Conservation (phyloP, 92 coral and sea anemone species). For the Galaxea fascicularis region DNA sequence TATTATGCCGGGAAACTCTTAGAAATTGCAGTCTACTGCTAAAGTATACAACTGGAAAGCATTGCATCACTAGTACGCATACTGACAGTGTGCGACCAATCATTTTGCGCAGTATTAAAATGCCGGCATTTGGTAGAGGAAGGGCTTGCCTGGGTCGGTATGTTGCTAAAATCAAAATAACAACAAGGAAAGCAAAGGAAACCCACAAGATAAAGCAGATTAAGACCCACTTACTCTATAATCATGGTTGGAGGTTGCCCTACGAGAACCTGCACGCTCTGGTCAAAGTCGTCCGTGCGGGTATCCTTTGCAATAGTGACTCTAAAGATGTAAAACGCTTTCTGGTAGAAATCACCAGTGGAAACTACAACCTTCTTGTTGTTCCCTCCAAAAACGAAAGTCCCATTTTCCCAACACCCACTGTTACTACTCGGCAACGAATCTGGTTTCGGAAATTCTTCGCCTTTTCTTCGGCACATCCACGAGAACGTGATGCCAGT, state of each 20-base stretch:
- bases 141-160: no score
- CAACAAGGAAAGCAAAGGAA: neutral
- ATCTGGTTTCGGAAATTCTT: conserved; percentile 56
- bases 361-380: conserved; percentile 45
- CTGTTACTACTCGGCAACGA: conserved; percentile 57
- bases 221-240: conserved; percentile 67
- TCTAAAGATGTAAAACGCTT: conserved; percentile 73
- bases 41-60: no score
- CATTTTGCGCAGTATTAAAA: no score
- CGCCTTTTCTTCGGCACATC: conserved; percentile 80
- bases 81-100: no score
- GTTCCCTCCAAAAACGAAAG: conserved; percentile 60
- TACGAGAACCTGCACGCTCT: conserved; percentile 70
- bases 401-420: conserved; percentile 88
- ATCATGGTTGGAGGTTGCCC: conserved; percentile 93
- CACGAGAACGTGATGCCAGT: conserved; percentile 79
- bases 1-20: no score
- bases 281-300: conserved; percentile 73
- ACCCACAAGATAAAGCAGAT: neutral
- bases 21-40: no score
- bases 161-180: no score
- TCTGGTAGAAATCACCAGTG: conserved; percentile 78
- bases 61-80: no score
- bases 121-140: no score
- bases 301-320: conserved; percentile 64